Base-by-base conservation (phyloP, 2,888 invertebrate species). In the Carabus problematicus region DNA sequence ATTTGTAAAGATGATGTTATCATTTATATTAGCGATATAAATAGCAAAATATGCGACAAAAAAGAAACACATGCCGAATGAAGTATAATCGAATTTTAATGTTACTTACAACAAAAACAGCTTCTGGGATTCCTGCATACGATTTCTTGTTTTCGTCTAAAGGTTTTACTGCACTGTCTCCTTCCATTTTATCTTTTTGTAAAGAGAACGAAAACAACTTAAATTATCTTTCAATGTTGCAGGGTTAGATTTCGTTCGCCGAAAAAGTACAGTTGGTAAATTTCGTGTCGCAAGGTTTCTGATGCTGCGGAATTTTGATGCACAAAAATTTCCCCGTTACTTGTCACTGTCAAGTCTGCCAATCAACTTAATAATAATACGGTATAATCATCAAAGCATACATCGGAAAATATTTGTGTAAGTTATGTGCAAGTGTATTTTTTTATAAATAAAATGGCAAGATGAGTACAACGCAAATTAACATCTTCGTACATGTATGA, bases 121-220 rank as follows among this genome's bases (percentile, higher is more conserved):
- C 94, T 83, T 93, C 92, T 54, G 95, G 95, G 78, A 95, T 94
- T 73, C 94, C 94, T 63, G 92, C 91, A 81, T 89, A 93, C 0
- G 92, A 89, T 77, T 86, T 86, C 74, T 79, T 80, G 70, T 81
- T 69, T 62, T 69, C 69, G 55, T 69, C 69, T 62, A 69, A 45
- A 14, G 59, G 40, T 59, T 59, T 69, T 40, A 18, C 11, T 18
- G 61, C 54, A 55, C 64, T 69, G 54, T 72, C 70, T 41, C 68
- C 71, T 56, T 71, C 72, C 73, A 72, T 73, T 56, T 56, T 29
- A n/a, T n/a, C 29, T 29, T 29, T 29, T 29, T 29, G 29, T 29
- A 29, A 29, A 29, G 29, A 6, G 29, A 29, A 29, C 29, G 29
- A 29, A 29, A 29, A 29, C 29, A 29, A 29, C 2, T 29, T 45